These are phyloP conservation scores for Oligia fasciuncula DNA, from an alignment of 2,888 invertebrate genomes.

Conservation along the genomic window DNA sequence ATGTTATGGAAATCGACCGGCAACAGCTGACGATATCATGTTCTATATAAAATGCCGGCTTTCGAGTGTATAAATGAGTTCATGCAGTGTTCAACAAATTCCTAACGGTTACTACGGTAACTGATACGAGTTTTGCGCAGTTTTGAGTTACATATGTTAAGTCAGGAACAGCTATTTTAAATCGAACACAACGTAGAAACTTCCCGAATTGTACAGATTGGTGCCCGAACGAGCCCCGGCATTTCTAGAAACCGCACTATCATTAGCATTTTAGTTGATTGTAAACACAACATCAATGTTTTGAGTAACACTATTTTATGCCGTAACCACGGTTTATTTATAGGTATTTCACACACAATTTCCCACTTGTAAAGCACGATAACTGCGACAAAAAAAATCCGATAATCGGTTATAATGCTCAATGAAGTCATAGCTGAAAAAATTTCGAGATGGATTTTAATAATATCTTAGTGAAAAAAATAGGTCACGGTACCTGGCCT, in stretches of 20 bases:
- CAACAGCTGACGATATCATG: conserved; percentile 47
- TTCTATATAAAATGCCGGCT: conserved; percentile 33
- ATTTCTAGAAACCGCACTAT: conserved; percentile 36
- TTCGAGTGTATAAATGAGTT: conserved; percentile 34
- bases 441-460: not conserved
- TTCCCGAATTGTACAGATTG: conserved; percentile 53
- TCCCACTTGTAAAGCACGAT: conserved; percentile 13
- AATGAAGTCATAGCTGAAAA: not conserved
- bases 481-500: conserved; percentile 92
- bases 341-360: conserved; percentile 11
- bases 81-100: conserved; percentile 40
- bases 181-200: conserved; percentile 32
- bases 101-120: conserved; percentile 24
- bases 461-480: conserved; percentile 2
- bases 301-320: not conserved
- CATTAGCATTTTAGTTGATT: conserved; percentile 10
- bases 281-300: conserved; percentile 10
- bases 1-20: conserved; percentile 26
- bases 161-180: conserved; percentile 7
- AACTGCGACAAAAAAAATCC: conserved; percentile 5
- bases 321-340: conserved; percentile 17
- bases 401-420: not conserved
- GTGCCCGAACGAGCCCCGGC: not conserved
- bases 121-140: conserved; percentile 8
- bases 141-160: not conserved